Percentiles rank a stretch among this genome's conserved stretches.
These are phyloP conservation scores for Acanthiza pusilla DNA, from an alignment of 2,797 vertebrate genomes.

Conservation along the genomic window DNA sequence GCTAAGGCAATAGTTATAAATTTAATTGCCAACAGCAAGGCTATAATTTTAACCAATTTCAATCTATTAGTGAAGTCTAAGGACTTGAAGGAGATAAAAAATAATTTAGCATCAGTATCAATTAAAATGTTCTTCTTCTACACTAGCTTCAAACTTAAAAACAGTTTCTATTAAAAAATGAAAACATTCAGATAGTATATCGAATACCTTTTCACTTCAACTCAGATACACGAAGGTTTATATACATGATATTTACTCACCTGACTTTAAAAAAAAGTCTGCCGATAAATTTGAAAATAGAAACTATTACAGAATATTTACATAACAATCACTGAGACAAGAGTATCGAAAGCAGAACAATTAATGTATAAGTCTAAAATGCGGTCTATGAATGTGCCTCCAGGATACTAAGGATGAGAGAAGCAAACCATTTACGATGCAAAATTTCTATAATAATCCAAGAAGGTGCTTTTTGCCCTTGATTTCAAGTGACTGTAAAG, in stretches of 20 bases:
- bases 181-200: background rate
- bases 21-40: background rate
- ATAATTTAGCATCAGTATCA: background rate
- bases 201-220: background rate
- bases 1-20: background rate
- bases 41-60: background rate
- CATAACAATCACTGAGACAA: background rate
- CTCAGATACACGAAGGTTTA: background rate
- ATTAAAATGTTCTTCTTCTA: background rate
- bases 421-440: background rate
- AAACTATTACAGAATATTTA: constrained; percentile 15
- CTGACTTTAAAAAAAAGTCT: background rate
- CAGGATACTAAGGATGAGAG: background rate
- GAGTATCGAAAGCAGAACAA: background rate
- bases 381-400: background rate
- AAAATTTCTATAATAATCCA: background rate
- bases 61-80: background rate
- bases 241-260: background rate
- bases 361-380: background rate
- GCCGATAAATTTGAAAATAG: constrained; percentile 16
- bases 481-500: background rate
- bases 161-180: background rate
- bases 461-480: background rate
- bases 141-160: background rate
- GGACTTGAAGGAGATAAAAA: background rate